phyloP scores from a whole-genome alignment of 2,797 vertebrate genomes.

The Lophotriccus pileatus region DNA sequence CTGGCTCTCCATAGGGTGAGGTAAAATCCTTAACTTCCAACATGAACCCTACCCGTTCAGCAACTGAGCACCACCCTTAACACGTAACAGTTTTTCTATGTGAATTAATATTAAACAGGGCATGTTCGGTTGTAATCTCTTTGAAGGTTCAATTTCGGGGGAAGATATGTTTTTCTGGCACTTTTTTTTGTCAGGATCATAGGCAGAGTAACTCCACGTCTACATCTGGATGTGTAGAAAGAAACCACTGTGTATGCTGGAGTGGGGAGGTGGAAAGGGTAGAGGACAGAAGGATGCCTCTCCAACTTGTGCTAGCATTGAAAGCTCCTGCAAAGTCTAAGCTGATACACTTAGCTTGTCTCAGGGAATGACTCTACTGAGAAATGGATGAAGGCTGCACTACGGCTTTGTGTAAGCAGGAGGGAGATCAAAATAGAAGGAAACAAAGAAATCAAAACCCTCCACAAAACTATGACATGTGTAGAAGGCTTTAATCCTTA shows the following conservation, averaged over 20 bases:
- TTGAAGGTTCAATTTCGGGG: not conserved
- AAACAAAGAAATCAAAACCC: not conserved
- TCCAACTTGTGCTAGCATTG: not conserved
- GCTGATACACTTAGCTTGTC: not conserved
- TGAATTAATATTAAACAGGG: not conserved
- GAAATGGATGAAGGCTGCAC: not conserved
- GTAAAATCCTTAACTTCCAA: not conserved
- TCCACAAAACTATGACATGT: not conserved
- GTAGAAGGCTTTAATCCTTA: not conserved
- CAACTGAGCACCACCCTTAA: not conserved
- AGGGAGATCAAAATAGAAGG: not conserved
- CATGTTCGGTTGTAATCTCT: not conserved
- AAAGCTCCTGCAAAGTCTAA: not conserved
- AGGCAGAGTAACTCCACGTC: not conserved
- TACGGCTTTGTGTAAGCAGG: not conserved
- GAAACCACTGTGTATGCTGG: not conserved
- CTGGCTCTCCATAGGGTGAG: not conserved
- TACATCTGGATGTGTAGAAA: not conserved
- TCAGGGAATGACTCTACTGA: not conserved
- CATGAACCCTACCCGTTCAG: not conserved
- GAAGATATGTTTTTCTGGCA: not conserved
- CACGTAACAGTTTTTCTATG: rapidly evolving
- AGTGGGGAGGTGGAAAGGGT: not conserved
- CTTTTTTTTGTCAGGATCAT: not conserved
- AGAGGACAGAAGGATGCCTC: not conserved